Base-by-base conservation (phyloP, 2,888 invertebrate species). In the Agrotis exclamationis region DNA sequence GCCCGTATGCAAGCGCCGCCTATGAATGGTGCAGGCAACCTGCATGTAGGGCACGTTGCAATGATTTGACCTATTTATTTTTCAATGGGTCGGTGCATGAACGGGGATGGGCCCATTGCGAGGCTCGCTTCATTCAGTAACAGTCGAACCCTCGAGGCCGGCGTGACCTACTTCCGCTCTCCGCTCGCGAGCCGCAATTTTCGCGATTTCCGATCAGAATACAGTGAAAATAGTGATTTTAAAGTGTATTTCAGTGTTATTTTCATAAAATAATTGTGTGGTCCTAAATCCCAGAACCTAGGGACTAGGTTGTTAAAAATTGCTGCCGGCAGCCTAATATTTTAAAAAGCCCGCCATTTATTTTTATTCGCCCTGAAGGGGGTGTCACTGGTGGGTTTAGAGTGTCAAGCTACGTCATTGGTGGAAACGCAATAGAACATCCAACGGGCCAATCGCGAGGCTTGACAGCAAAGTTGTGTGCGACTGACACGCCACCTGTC, bases 1-100 rank as follows among this genome's bases (percentile, higher is more conserved):
- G 91, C 91, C 88, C 89, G 87, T 87, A 88, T 92, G 90, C 90
- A 90, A 86, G 87, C 89, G 84, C 88, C 83, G 85, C 87, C 89
- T 87, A 89, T 94, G 94, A 95, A 94, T 95, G 94, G 94, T 92
- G 86, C 93, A 89, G 67, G 88, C 87, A 85, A 86, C 89, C 88
- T 91, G 91, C 93, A 96, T 91, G 88, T 93, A 89, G 95, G 93
- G 85, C 94, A 94, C 94, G 89, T 89, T 95, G 96, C 95, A 95
- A 93, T 94, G 92, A 94, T 94, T 91, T 95, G 96, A 96, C 96
- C 96, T 95, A 96, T 94, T 92, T 96, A 94, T 95, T 95, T 94
- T 95, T 96, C 94, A 96, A 96, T 96, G 96, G 94, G 88, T 89
- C 89, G 92, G 85, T 90, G 93, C 92, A 95, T 95, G 95, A 95